Evolutionary conservation across 1,140 invertebrate genomes (phyloP), one percentile per base, ranked within the genome.

Genomic region (Lycorma delicatula): DNA sequence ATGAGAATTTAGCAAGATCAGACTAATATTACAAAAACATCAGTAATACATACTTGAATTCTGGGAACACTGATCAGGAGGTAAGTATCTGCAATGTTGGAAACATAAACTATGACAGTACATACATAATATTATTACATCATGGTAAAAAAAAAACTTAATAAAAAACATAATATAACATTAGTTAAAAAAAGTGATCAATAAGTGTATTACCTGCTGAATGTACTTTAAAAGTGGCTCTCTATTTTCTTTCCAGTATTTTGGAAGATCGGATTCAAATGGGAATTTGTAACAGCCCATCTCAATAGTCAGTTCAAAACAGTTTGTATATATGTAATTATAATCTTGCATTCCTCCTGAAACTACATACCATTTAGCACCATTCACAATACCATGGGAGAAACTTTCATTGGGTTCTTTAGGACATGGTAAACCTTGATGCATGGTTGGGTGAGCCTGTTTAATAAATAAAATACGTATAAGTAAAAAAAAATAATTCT

Each of bases 341-440:
- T 91, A 99, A 71, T 99, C 97, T 73, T 99, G 97, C 96, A 99
- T 98, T 9, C 96, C 95, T 0, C 93, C 90, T 0, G 81, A 75
- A 1, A 96, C 81, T 26, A 78, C 77, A 68, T 97, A 97, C 94
- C 94, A 97, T 38, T 81, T 75, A 7, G 93, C 93, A 0, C 94
- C 94, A 70, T 97, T 97, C 0, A 87, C 92, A 25, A 94, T 93
- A 26, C 93, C 94, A 44, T 82, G 80, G 3, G 77, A 66, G 68
- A 97, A 97, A 13, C 69, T 72, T 61, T 92, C 87, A 2, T 79
- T 72, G 0, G 79, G 75, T 9, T 76, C 67, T 34, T 77, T 69
- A n/a, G 78, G 80, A 68, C 90, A 93, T 0, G 85, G 81, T 47
- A 80, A 71, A 1, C 86, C 89, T 29, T 85, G 67, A 63, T 89